A percentile compares a stretch with the other conserved stretches of the same genome.
phyloP scores from a whole-genome alignment of 2,888 invertebrate species.

The Hydropsyche betteni region DNA sequence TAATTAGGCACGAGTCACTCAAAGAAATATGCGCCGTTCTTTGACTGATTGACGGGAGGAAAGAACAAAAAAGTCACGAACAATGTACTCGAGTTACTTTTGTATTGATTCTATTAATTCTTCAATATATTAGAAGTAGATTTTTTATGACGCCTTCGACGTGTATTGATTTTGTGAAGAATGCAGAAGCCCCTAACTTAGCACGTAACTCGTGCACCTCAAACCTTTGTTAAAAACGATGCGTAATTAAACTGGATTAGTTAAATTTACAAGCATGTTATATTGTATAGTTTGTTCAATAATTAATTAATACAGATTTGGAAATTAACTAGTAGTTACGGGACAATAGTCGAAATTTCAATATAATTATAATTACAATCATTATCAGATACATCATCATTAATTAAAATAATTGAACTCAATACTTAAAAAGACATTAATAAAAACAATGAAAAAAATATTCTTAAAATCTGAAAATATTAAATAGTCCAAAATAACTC shows the following conservation, averaged over 20 bases:
- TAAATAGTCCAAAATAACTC: conserved; percentile 28
- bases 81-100: conserved; percentile 20
- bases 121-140: background rate
- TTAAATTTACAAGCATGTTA: background rate
- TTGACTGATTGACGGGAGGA: conserved; percentile 48
- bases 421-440: too few relatives aligned
- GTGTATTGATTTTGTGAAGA: conserved; percentile 5
- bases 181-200: conserved; percentile 7
- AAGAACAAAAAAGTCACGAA: conserved; percentile 41
- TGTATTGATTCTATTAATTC: conserved; percentile 26
- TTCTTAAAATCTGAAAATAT: background rate
- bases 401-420: too few relatives aligned
- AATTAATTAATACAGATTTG: too few relatives aligned
- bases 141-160: background rate
- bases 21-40: conserved; percentile 37
- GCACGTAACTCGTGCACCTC: too few relatives aligned
- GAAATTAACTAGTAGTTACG: too few relatives aligned
- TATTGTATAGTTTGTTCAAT: too few relatives aligned
- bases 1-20: conserved; percentile 43
- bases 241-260: background rate
- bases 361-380: too few relatives aligned
- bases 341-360: too few relatives aligned
- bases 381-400: too few relatives aligned
- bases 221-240: background rate
- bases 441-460: background rate